Base-by-base conservation (phyloP, 1,140 invertebrate genomes). In the Drosophila mauritiana region DNA sequence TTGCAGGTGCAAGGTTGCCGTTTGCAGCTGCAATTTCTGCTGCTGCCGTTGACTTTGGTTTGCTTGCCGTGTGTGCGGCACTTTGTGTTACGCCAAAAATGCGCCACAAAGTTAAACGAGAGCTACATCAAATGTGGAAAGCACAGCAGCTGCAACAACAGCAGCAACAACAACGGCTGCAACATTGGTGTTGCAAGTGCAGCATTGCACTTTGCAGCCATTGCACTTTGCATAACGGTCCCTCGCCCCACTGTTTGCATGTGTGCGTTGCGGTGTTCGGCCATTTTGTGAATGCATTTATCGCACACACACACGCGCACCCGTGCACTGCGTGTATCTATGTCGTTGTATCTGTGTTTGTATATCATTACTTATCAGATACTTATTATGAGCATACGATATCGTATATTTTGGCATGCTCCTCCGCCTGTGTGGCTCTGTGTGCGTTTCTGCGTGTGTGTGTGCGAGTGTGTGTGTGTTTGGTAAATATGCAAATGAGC, bases 361-460 rank as follows among this genome's bases (percentile, higher is more conserved):
- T 88, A 88, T 88, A 89, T 89, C 84, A 89, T 89, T 89, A 89
- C 84, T 89, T 89, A 89, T 89, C 84, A 89, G 84, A 88, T 88
- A 88, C 84, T 88, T 88, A 88, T 88, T 88, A 88, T 88, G 73
- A 88, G 84, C 84, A 88, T 59, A 88, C 84, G 84, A 88, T 88
- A 88, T 89, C 84, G 84, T 88, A 88, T 88, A 88, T 88, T 88
- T 88, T 89, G 80, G 84, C 83, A 83, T 73, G 83, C 74, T 54
- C 80, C 75, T 46, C 25, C 12, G 20, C 13, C 13, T 42, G 17
- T 31, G 31, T 31, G 8, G 31, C 8, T 31, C 31, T 31, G 31
- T 31, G 31, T 31, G 31, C 31, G 31, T 31, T 31, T 31, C 27
- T 31, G 27, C 27, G 27, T 31, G 27, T 10, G 31, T 3, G 7